Conservation (phyloP, 2,797 vertebrate genomes). For the Capromys pilorides region DNA sequence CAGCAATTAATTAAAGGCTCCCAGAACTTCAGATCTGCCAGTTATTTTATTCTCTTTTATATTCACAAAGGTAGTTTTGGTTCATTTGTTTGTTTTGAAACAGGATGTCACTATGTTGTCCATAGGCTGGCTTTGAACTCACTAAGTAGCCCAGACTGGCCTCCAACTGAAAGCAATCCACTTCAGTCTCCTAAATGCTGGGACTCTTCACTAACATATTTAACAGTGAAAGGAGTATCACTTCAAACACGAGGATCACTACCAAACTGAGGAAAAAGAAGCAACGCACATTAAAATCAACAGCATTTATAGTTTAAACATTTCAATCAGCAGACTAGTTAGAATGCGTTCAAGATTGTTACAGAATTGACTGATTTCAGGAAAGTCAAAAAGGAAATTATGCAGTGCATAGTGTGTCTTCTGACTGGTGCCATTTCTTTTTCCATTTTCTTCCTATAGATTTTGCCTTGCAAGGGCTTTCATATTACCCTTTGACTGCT, state of each 20-base stretch:
- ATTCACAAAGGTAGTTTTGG: not conserved
- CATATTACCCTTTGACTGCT: not conserved
- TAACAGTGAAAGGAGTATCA: not conserved
- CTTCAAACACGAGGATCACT: not conserved
- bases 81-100: not conserved
- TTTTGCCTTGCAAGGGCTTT: not conserved
- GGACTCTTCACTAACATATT: not conserved
- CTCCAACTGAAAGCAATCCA: not conserved
- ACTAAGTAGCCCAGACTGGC: not conserved
- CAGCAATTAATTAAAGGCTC: not conserved
- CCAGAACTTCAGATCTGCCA: not conserved
- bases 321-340: not conserved
- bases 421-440: not conserved
- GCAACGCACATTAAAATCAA: not conserved
- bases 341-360: constrained; percentile 1
- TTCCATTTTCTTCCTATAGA: not conserved
- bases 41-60: not conserved
- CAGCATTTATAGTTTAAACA: not conserved
- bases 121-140: not conserved
- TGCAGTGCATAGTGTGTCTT: not conserved
- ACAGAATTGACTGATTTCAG: not conserved
- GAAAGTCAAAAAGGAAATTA: not conserved
- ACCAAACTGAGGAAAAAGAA: not conserved
- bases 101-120: not conserved
- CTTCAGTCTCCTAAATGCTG: not conserved